phyloP scores from a whole-genome alignment of 2,888 invertebrate genomes.

The Zaprionus bogoriensis region DNA sequence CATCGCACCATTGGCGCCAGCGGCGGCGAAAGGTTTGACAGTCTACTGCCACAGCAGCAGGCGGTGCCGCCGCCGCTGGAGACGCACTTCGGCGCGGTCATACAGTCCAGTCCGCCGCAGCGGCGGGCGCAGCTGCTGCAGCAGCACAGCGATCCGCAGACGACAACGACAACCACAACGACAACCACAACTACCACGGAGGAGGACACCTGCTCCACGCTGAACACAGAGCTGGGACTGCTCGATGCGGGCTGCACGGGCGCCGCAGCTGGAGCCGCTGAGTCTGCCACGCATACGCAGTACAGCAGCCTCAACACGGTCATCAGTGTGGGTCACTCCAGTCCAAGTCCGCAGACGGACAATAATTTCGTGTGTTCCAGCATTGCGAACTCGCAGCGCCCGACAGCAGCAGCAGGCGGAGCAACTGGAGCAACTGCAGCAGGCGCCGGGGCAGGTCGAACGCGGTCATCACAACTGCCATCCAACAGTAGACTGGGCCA shows the following conservation, averaged over 20 bases:
- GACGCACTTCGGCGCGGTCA: constrained; percentile 79
- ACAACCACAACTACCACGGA: constrained; percentile 78
- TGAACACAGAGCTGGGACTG: constrained; percentile 80
- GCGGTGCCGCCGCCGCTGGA: constrained; percentile 70
- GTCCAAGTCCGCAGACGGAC: constrained; percentile 63
- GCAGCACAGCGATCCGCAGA: constrained; percentile 81
- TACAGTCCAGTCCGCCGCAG: constrained; percentile 73
- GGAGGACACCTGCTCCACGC: constrained; percentile 81
- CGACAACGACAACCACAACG: constrained; percentile 76
- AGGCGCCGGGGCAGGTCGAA: constrained; percentile 1
- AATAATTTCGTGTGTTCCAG: constrained; percentile 47
- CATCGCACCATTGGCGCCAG: constrained; percentile 80
- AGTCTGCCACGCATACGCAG: constrained; percentile 72
- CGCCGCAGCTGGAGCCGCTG: constrained; percentile 9
- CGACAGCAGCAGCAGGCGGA: not conserved
- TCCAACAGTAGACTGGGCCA: constrained; percentile 60
- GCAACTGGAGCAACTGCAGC: not conserved
- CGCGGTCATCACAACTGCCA: constrained; percentile 64
- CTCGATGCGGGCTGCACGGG: constrained; percentile 23
- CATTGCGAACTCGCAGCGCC: not conserved
- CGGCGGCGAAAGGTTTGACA: too few relatives aligned
- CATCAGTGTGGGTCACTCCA: constrained; percentile 73
- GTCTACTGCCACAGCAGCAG: constrained; percentile 48
- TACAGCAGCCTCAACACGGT: constrained; percentile 80
- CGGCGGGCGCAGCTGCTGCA: constrained; percentile 79